Base-by-base conservation (phyloP, 2,888 invertebrate species). In the Eudasyphora cyanicolor region DNA sequence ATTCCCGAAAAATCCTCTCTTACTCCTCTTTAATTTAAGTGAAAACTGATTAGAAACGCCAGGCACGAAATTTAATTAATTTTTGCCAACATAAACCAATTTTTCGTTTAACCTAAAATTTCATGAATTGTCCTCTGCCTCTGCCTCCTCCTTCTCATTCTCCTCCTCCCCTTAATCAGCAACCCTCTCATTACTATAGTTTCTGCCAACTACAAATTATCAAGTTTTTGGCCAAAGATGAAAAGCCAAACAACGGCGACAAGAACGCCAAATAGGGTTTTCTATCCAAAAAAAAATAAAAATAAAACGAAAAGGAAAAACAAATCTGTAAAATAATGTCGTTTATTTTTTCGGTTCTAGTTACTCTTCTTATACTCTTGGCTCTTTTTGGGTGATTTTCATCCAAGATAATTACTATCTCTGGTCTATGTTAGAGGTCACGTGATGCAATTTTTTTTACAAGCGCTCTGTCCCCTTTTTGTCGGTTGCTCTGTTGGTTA, bases 31-130 rank as follows among this genome's bases (percentile, higher is more conserved):
- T n/a, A n/a, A n/a, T n/a, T n/a, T n/a, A n/a, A n/a, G 10, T 45
- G 21, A 19, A n/a, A 73, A 38, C 64, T 62, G 17, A 21, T 75
- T 42, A 60, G 7, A 21, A 84, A 82, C 76, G 21, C 64, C 74
- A 51, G 81, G 73, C 82, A 82, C 81, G 85, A 81, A 82, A 81
- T 81, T 85, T 82, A 85, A 85, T 85, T 85, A 85, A 82, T 79
- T 85, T 82, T 74, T 69, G 64, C 76, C 76, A 80, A 24, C 67
- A 71, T 67, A 73, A 82, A 74, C 67, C 69, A 35, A 74, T 42
- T 70, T 32, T 74, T 70, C 60, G 69, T 32, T 71, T 38, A n/a
- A 0, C 45, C 14, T 67, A 54, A 14, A 45, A 60, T 42, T 76
- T 17, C n/a, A 21, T n/a, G n/a, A n/a, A n/a, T n/a, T n/a, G n/a